Evolutionary conservation across 2,888 invertebrate genomes (phyloP).

Genomic region (Phoronis australis): DNA sequence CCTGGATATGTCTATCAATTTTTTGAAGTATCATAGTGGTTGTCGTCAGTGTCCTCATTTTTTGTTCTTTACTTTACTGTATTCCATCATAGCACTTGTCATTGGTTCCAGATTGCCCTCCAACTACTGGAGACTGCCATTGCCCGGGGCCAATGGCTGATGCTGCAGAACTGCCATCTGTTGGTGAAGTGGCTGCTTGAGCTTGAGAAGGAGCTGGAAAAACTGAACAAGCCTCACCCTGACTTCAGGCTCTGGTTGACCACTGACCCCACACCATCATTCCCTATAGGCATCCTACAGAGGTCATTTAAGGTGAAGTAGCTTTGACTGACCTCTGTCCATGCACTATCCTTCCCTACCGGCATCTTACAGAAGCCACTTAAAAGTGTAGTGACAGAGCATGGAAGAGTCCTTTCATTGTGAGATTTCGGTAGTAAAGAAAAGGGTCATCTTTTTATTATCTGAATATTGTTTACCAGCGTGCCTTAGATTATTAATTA

Average conservation of each 20-base stretch:
- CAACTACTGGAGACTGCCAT: slow-evolving; percentile 52
- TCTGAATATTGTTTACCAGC: not conserved
- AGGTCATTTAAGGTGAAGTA: slow-evolving; percentile 76
- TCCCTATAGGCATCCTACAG: slow-evolving; percentile 85
- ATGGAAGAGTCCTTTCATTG: too few relatives aligned
- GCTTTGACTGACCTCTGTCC: too few relatives aligned
- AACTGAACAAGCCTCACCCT: slow-evolving; percentile 74
- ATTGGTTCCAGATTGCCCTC: slow-evolving; percentile 61
- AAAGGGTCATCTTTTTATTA: not conserved
- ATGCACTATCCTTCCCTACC: too few relatives aligned
- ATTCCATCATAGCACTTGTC: slow-evolving; percentile 1
- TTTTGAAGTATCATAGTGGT: too few relatives aligned
- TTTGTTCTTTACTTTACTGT: not conserved
- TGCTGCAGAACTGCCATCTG: slow-evolving; percentile 88
- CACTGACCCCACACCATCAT: slow-evolving; percentile 78
- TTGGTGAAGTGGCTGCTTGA: slow-evolving; percentile 72
- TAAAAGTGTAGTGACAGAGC: too few relatives aligned
- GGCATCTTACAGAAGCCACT: too few relatives aligned
- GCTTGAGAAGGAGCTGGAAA: slow-evolving; percentile 77
- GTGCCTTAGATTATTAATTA: too few relatives aligned
- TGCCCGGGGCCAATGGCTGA: slow-evolving; percentile 75
- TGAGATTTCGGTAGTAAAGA: too few relatives aligned
- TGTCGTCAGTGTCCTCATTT: not conserved
- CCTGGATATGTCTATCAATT: too few relatives aligned
- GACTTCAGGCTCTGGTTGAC: slow-evolving; percentile 91